These are phyloP conservation scores for Tympanuchus pallidicinctus DNA, from an alignment of 2,113 vertebrate species.

Conservation along the genomic window DNA sequence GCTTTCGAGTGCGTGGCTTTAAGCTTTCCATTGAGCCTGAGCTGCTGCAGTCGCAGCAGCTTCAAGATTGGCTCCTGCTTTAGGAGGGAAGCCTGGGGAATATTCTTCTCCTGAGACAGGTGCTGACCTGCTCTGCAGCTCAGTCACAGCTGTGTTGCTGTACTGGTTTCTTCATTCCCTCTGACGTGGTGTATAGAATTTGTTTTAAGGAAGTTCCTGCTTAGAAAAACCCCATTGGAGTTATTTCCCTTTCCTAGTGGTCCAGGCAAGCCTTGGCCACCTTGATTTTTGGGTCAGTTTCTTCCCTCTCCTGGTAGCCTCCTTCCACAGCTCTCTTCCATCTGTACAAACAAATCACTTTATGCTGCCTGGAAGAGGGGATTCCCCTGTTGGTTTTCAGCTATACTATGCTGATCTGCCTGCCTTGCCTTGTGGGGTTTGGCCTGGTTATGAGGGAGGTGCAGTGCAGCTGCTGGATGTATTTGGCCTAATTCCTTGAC, in stretches of 20 bases:
- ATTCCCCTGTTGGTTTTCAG: neutral
- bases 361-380: neutral
- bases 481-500: conserved; percentile 77
- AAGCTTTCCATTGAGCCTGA: neutral
- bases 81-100: accelerated
- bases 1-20: neutral
- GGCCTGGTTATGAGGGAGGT: neutral
- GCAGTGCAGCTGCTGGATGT: neutral
- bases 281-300: neutral
- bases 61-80: neutral
- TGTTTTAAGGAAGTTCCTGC: neutral
- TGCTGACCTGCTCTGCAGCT: neutral
- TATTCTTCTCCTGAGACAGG: accelerated
- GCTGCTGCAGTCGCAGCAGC: neutral
- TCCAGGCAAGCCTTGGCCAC: neutral
- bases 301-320: neutral
- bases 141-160: accelerated
- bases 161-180: neutral
- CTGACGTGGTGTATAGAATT: accelerated
- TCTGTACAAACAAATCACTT: neutral
- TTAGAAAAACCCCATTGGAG: neutral
- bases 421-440: no score
- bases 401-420: neutral
- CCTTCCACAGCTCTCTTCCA: accelerated
- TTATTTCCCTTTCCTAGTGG: neutral